Evolutionary conservation across 2,888 invertebrate species (phyloP).

Genomic region (Argyresthia albistria): DNA sequence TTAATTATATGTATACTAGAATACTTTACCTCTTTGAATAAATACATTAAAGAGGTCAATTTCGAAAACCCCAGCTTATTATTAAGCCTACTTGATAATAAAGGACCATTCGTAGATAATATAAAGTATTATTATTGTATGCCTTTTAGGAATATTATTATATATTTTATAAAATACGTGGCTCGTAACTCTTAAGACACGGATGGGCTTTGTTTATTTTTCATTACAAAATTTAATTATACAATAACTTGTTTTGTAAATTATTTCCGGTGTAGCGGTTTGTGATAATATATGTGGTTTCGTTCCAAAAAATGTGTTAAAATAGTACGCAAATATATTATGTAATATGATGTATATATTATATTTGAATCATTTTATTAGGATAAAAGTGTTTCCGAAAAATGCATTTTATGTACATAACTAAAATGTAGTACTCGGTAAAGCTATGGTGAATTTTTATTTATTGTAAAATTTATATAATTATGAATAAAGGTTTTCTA

Average conservation of each 20-base stretch:
- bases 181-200: constrained; percentile 25
- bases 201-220: constrained; percentile 13
- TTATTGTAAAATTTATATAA: no score
- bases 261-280: background rate
- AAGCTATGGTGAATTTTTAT: no score
- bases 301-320: background rate
- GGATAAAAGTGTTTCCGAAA: background rate
- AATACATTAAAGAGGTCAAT: constrained; percentile 16
- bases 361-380: no score
- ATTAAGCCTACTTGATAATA: constrained; percentile 25
- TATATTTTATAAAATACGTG: constrained; percentile 22
- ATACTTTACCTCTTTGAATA: background rate
- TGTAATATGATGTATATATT: no score
- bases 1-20: background rate
- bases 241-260: constrained; percentile 14
- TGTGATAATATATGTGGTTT: background rate
- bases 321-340: background rate
- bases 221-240: constrained; percentile 23
- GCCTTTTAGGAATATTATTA: constrained; percentile 43
- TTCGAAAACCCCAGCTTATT: constrained; percentile 20
- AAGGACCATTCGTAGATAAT: constrained; percentile 54
- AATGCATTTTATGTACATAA: no score
- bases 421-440: no score
- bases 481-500: no score
- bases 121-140: constrained; percentile 24